Evolutionary conservation across 2,113 vertebrate species (phyloP), one percentile per base, ranked within the genome.

Genomic region (Malurus elegans): DNA sequence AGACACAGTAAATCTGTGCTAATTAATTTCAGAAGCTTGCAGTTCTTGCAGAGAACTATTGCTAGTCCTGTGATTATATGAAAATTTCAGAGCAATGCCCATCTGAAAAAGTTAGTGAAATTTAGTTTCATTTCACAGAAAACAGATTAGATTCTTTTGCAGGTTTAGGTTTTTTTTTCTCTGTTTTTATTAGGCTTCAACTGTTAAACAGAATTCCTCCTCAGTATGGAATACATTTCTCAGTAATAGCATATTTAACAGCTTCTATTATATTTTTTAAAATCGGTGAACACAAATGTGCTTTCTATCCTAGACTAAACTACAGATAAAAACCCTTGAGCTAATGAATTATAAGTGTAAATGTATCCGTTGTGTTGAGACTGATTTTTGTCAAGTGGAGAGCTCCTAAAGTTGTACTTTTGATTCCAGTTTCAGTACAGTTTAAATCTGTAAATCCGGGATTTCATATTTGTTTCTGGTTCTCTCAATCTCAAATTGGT

Each of bases 121-220:
- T 13, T 34, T 9, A 74, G 10, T 78, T 95, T 61, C 65, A 28
- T 47, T 74, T 10, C 8, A 42, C 10, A 61, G 26, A 64, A 81
- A 61, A 47, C 14, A 57, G 18, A 17, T 81, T 57, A 12, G 8
- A 7, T 60, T 14, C 4, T 42, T 84, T 31, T 45, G 15, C 4
- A 3, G 17, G 9, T 58, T 65, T 65, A 12, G 5, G 2, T 0
- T 10, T 44, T 14, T 12, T 7, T 1, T 3, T 4, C 4, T 5
- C 6, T 3, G 2, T 84, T 84, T 70, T 80, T 76, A 28, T 66
- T 91, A 79, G 57, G 17, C 17, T 56, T 86, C 40, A 69, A 0
- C 16, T 2, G 79, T 92, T 67, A 48, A 53, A 57, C n/a, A 16
- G 14, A 56, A 6, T 62, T 36, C 57, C 6, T 81, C 24, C 66